Evolutionary conservation across 2,113 vertebrate species (phyloP).

Genomic region (Pomatostomus ruficeps): DNA sequence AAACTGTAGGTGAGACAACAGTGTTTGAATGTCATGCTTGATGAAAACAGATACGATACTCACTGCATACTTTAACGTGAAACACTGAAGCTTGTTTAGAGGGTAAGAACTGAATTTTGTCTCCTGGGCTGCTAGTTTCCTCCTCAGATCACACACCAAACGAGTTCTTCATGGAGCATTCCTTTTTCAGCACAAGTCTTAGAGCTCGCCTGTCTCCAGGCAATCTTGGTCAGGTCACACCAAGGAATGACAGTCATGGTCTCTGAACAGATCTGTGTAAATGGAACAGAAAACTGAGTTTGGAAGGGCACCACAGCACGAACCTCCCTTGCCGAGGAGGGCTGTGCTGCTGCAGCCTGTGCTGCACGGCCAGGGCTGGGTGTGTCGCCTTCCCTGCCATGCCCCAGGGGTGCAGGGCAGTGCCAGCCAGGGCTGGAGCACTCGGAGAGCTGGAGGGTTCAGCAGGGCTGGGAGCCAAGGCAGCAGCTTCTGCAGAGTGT

Average conservation of each 20-base stretch:
- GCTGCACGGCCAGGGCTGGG: neutral
- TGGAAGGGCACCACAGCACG: neutral
- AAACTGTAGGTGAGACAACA: neutral
- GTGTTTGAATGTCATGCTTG: neutral
- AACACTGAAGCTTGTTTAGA: neutral
- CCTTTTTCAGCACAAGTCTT: neutral
- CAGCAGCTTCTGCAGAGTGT: neutral
- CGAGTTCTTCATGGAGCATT: neutral
- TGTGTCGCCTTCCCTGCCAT: rapidly evolving
- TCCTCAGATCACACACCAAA: neutral
- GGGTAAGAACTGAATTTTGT: neutral
- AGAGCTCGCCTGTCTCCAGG: neutral
- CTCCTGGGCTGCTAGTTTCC: neutral
- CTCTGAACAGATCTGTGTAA: neutral
- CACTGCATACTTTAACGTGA: neutral
- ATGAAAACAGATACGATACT: neutral
- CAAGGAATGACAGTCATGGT: neutral
- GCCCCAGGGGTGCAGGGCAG: rapidly evolving
- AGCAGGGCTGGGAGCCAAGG: neutral
- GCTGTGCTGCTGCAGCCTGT: neutral
- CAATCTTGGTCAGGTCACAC: neutral
- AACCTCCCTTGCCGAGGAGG: neutral
- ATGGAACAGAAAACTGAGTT: neutral
- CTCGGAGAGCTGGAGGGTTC: neutral
- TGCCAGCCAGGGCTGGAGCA: neutral